Conservation (phyloP, 2,797 vertebrate genomes). For the Austrolebias charrua region DNA sequence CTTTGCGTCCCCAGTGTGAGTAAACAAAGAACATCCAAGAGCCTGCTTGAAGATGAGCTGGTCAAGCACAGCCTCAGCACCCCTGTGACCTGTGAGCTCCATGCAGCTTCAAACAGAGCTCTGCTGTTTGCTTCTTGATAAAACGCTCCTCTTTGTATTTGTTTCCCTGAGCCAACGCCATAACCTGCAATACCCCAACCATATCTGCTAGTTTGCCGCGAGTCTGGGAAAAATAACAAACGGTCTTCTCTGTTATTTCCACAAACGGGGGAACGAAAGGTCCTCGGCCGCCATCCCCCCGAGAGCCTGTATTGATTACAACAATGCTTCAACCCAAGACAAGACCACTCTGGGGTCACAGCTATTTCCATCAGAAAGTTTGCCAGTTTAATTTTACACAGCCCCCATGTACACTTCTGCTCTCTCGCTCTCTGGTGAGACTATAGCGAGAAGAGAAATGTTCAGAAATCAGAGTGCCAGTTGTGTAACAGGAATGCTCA, state of each 20-base stretch:
- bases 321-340: conserved; percentile 82
- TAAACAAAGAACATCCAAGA: conserved; percentile 72
- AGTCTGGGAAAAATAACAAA: conserved; percentile 84
- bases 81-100: conserved; percentile 66
- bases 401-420: conserved; percentile 68
- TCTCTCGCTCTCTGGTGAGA: conserved; percentile 75
- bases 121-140: conserved; percentile 76
- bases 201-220: conserved; percentile 80
- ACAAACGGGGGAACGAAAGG: conserved; percentile 82
- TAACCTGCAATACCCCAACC: conserved; percentile 79
- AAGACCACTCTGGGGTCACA: conserved; percentile 81
- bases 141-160: conserved; percentile 76
- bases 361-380: conserved; percentile 85
- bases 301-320: conserved; percentile 85
- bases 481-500: conserved; percentile 80
- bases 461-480: conserved; percentile 77
- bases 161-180: conserved; percentile 75
- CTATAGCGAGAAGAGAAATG: conserved; percentile 67
- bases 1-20: conserved; percentile 51
- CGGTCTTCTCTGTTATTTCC: conserved; percentile 83
- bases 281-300: conserved; percentile 77
- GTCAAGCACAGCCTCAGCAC: conserved; percentile 70
- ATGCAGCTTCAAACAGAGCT: conserved; percentile 71
- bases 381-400: conserved; percentile 83
- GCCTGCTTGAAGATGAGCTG: conserved; percentile 73